Conservation (phyloP, 2,797 vertebrate genomes). For the Chiloscyllium punctatum region DNA sequence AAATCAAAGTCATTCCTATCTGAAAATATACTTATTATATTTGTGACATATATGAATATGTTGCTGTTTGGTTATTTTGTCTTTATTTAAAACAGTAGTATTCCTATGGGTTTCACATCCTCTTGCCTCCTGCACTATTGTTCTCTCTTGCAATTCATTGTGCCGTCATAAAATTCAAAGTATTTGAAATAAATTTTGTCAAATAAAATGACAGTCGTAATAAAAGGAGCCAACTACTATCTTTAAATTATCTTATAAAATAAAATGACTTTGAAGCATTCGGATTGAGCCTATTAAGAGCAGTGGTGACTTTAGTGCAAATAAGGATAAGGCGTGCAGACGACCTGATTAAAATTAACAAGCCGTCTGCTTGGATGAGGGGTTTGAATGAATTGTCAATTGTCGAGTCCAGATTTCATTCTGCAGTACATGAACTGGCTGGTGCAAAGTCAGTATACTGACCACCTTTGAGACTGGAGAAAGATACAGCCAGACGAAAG, state of each 20-base stretch:
- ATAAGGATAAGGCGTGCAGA: not conserved
- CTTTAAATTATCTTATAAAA: constrained; percentile 1
- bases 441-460: not conserved
- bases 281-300: not conserved
- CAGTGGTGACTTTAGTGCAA: not conserved
- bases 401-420: not conserved
- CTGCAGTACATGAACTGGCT: not conserved
- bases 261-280: not conserved
- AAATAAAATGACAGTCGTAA: not conserved
- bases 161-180: constrained; percentile 13
- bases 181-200: constrained; percentile 11
- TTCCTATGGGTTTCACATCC: not conserved
- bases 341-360: constrained; percentile 19
- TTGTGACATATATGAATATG: not conserved
- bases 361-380: not conserved
- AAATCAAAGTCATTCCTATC: constrained; percentile 26
- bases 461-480: too few relatives aligned
- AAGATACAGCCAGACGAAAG: too few relatives aligned
- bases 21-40: constrained; percentile 16
- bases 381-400: not conserved
- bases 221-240: not conserved
- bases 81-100: not conserved
- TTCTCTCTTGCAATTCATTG: not conserved
- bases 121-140: not conserved
- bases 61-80: not conserved